Base-by-base conservation (phyloP, 2,888 invertebrate genomes). In the Metalampra italica region DNA sequence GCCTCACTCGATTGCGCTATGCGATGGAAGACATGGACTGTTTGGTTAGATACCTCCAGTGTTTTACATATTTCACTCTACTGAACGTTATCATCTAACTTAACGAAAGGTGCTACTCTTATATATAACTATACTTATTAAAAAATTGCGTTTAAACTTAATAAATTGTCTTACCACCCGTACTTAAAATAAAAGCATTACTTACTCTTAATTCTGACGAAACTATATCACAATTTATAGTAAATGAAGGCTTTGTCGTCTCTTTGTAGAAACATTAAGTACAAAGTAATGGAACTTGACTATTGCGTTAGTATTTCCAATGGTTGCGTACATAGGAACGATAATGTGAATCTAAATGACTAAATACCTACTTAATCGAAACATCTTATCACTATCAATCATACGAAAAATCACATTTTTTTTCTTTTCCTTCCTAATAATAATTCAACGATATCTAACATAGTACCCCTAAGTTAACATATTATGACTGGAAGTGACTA, bases 401-500 rank as follows among this genome's bases (percentile, higher is more conserved):
- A 66, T 64, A 62, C 54, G 60, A 47, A 38, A 22, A 74, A 86
- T 86, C 87, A 85, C 84, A 83, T 79, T 72, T 75, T 75, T 74
- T 77, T 74, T 62, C 53, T 62, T 15, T 50, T 59, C 71, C 75
- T 75, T 71, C 70, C 71, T 70, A 74, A 59, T 59, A 64, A 65
- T 65, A 69, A 71, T 67, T 68, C 67, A 72, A 74, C 74, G 69
- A 71, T 69, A 76, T 56, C 64, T 62, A 66, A 67, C 64, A 70
- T 77, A 77, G 82, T 82, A 83, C 79, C 72, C 77, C 79, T 83
- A 82, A 69, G 72, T 74, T 84, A 82, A 85, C 82, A 82, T 88
- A 89, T 88, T 88, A 88, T 89, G 89, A 89, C 89, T 89, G 82
- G 82, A 87, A 87, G 87, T 88, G 89, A 89, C 89, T 89, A 89